These are phyloP conservation scores for Tenualosa ilisha DNA, from an alignment of 2,797 vertebrate genomes.

Conservation along the genomic window DNA sequence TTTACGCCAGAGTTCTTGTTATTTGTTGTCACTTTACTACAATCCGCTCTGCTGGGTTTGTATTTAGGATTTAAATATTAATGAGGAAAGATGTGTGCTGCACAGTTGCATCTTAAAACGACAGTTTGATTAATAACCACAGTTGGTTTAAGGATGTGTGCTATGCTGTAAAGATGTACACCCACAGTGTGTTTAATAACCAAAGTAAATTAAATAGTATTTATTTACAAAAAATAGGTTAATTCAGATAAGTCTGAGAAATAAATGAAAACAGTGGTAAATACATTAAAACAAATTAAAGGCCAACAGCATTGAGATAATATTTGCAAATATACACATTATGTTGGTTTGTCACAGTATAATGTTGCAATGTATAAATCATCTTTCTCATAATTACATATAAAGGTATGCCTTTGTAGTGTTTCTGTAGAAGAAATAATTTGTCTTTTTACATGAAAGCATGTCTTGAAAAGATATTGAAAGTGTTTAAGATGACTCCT, in stretches of 20 bases:
- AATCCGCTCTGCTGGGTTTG: not conserved
- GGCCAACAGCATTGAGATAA: conserved; percentile 34
- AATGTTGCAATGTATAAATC: conserved; percentile 50
- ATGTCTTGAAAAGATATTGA: conserved; percentile 49
- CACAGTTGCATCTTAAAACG: not conserved
- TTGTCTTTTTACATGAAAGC: conserved; percentile 43
- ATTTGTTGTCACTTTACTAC: not conserved
- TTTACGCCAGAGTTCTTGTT: not conserved
- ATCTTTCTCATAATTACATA: conserved; percentile 49
- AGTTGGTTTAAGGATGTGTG: conserved; percentile 12
- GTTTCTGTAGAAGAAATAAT: conserved; percentile 46
- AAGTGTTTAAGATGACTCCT: conserved; percentile 44
- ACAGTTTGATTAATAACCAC: conserved; percentile 34
- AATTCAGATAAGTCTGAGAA: conserved; percentile 62
- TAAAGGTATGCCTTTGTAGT: conserved; percentile 47
- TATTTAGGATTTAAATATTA: not conserved
- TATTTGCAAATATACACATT: conserved; percentile 61
- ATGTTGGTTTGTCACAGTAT: conserved; percentile 53
- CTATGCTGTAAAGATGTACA: not conserved
- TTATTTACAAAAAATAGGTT: conserved; percentile 70
- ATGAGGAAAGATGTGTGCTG: not conserved
- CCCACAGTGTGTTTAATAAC: conserved; percentile 34
- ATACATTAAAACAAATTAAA: conserved; percentile 53
- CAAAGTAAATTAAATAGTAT: conserved; percentile 58
- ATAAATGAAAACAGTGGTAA: conserved; percentile 54